These are phyloP conservation scores for Diplolepis rosae DNA, from an alignment of 2,888 invertebrate species.

Conservation along the genomic window DNA sequence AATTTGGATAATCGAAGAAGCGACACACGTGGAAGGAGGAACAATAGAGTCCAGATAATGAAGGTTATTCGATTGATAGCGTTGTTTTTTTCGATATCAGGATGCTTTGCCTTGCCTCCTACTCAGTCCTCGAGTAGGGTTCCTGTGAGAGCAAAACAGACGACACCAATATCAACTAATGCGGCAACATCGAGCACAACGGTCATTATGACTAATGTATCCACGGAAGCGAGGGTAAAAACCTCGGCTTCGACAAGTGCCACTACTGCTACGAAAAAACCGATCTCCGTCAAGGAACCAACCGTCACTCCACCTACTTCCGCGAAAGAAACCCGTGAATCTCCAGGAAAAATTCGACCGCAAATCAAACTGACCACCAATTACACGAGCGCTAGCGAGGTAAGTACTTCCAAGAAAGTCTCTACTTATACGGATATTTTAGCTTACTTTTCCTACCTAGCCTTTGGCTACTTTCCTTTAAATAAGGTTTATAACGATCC, in stretches of 20 bases:
- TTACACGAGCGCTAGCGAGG: constrained; percentile 69
- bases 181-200: constrained; percentile 72
- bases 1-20: background rate
- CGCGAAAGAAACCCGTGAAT: constrained; percentile 69
- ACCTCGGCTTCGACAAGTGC: constrained; percentile 60
- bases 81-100: constrained; percentile 51
- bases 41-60: constrained; percentile 49
- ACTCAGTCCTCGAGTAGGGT: constrained; percentile 49
- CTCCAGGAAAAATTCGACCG: constrained; percentile 69
- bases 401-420: constrained; percentile 53
- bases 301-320: constrained; percentile 58
- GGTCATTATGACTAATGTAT: constrained; percentile 39
- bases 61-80: constrained; percentile 47
- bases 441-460: background rate
- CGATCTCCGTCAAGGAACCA: constrained; percentile 47
- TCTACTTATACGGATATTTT: background rate
- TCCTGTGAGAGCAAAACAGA: constrained; percentile 54
- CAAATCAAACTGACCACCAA: constrained; percentile 71
- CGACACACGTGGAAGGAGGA: constrained; percentile 30
- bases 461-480: background rate
- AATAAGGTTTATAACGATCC: constrained; percentile 24
- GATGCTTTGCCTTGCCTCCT: constrained; percentile 58
- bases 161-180: constrained; percentile 61
- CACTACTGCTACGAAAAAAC: constrained; percentile 61
- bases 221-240: constrained; percentile 51